A percentile compares a stretch with the other conserved stretches of the same genome.
Conservation (phyloP, 2,888 invertebrate species). For the Oligia fasciuncula region DNA sequence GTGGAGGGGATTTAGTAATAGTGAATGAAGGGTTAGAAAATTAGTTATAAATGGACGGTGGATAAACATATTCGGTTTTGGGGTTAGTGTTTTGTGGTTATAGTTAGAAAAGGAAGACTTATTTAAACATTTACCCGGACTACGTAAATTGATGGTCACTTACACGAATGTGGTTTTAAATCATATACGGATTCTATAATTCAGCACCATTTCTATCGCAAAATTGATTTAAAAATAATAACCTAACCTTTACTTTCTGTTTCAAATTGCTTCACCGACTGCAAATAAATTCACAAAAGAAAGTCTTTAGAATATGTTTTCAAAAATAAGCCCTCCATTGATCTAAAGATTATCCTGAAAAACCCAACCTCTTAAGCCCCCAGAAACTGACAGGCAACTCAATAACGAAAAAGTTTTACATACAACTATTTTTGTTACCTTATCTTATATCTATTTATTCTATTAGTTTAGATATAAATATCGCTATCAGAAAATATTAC, state of each 20-base stretch:
- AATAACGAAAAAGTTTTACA: neutral
- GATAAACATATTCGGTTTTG: constrained; percentile 38
- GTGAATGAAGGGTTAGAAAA: constrained; percentile 41
- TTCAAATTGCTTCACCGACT: neutral
- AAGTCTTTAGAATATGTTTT: neutral
- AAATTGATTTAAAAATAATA: neutral
- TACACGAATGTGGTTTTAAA: neutral
- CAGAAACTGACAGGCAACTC: neutral
- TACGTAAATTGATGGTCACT: neutral
- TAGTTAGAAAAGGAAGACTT: constrained; percentile 13
- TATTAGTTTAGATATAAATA: neutral
- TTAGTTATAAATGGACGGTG: constrained; percentile 31
- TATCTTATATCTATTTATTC: neutral
- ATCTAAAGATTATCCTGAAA: neutral
- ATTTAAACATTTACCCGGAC: neutral
- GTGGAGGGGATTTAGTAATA: constrained; percentile 31
- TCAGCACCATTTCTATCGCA: neutral
- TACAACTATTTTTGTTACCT: neutral
- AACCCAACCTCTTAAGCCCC: neutral
- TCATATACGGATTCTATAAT: neutral
- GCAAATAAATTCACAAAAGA: neutral
- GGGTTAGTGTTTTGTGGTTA: constrained; percentile 26
- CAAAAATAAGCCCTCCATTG: neutral
- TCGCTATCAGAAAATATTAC: too few species aligned
- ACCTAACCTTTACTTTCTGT: neutral